Percentiles rank a stretch among this genome's conserved stretches.
phyloP scores from a whole-genome alignment of 2,888 invertebrate genomes.

The Cremastinae sp. region DNA sequence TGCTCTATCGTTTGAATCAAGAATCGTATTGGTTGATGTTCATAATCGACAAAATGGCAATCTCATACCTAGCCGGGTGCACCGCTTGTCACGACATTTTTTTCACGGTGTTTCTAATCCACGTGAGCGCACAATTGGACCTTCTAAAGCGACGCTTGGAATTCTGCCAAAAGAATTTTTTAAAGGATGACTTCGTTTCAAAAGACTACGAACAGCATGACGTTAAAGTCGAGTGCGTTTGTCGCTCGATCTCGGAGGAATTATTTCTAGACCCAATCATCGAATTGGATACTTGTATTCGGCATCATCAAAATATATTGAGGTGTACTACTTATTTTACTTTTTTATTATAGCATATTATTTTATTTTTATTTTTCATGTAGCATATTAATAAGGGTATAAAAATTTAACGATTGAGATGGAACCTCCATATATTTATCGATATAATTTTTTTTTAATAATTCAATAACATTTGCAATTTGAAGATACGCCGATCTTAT shows the following conservation, averaged over 20 bases:
- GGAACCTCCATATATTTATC: too few relatives aligned
- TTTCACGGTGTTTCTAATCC: conserved; percentile 58
- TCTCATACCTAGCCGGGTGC: conserved; percentile 54
- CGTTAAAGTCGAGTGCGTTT: conserved; percentile 47
- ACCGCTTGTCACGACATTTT: conserved; percentile 55
- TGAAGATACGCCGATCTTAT: conserved; percentile 52
- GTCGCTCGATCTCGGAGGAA: conserved; percentile 45
- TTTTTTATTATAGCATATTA: too few relatives aligned
- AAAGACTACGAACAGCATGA: conserved; percentile 31
- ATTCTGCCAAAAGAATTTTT: conserved; percentile 30
- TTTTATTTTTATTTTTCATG: too few relatives aligned
- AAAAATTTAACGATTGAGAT: too few relatives aligned
- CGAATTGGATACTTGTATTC: conserved; percentile 57
- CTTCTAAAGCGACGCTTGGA: conserved; percentile 54
- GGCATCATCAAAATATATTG: conserved; percentile 57
- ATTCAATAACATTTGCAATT: background rate
- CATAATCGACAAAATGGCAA: conserved; percentile 42
- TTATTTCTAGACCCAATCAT: conserved; percentile 34
- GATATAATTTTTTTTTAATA: background rate
- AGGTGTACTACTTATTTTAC: too few relatives aligned
- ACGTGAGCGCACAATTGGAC: conserved; percentile 56
- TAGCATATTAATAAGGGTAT: too few relatives aligned
- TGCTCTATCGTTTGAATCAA: conserved; percentile 40
- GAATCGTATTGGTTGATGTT: conserved; percentile 50
- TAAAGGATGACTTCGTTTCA: background rate